Evolutionary conservation across 2,888 invertebrate species (phyloP), one percentile per base, ranked within the genome.

Genomic region (Luffia ferchaultella): DNA sequence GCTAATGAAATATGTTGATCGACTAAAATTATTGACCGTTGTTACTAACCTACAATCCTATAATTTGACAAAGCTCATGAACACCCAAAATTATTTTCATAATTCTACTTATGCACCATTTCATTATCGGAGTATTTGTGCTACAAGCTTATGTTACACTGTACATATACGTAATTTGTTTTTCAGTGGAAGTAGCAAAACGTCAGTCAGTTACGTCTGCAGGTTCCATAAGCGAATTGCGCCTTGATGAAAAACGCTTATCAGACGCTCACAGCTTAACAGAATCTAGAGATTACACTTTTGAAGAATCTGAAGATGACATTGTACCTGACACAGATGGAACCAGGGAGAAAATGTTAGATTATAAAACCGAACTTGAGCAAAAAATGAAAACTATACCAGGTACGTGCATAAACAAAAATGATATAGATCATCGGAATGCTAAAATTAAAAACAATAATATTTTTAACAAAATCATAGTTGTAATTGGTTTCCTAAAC

Each of bases 241-340:
- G 80, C 20, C 61, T 83, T 50, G 78, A 80, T 57, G 84, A 84
- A 55, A 85, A 85, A 59, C 70, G 85, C 42, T 63, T 74, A 7
- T 85, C 85, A 48, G 85, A 85, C 60, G 85, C 84, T 45, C 74
- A 77, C 20, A 85, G 85, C 53, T 59, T 85, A 1, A 85, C 85
- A 42, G 85, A 85, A 56, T 85, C 85, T 0, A 70, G 75, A 55
- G 85, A 85, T 57, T 85, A 85, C 50, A 85, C 85, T 0, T 85
- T 85, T 57, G 85, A 85, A 58, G 85, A 85, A 57, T 85, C 85
- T 0, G 85, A 85, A 65, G 84, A 85, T 53, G 85, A 84, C 52
- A 79, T 84, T 51, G 76, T 70, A 42, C 75, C 78, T 7, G 77
- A 82, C 54, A 67, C 77, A 30, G 79, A 78, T 55, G 53, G 59